Percentiles rank a stretch among this genome's conserved stretches.
Conservation (phyloP, 2,888 invertebrate genomes). For the Amphipoea lucens region DNA sequence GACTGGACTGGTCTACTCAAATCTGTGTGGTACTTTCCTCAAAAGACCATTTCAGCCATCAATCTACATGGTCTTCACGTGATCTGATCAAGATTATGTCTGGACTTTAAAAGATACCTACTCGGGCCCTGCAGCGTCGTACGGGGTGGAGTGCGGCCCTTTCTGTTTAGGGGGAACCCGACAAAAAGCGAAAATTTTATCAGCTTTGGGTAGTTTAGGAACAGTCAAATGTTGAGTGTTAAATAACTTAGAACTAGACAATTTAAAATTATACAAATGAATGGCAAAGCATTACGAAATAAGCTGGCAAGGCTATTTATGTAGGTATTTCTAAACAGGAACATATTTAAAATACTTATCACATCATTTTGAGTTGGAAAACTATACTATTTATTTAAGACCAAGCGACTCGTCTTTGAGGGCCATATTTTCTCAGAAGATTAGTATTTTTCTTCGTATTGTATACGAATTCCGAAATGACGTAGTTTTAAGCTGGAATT, state of each 20-base stretch:
- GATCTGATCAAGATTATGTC: too few relatives aligned
- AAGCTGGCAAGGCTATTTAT: not conserved
- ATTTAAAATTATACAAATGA: not conserved
- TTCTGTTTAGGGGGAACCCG: too few relatives aligned
- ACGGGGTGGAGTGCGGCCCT: too few relatives aligned
- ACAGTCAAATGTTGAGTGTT: not conserved
- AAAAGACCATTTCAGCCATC: too few relatives aligned
- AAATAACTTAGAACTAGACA: not conserved
- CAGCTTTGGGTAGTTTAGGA: too few relatives aligned
- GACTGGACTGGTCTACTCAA: too few relatives aligned
- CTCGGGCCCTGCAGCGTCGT: too few relatives aligned
- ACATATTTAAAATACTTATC: not conserved
- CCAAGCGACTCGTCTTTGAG: not conserved
- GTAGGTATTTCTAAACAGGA: not conserved
- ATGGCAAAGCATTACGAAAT: not conserved
- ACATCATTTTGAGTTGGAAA: not conserved
- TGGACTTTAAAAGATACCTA: too few relatives aligned
- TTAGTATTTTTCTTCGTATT: conserved; percentile 11
- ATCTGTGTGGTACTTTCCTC: too few relatives aligned
- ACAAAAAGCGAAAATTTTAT: too few relatives aligned
- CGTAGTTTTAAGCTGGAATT: not conserved
- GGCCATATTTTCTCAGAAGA: conserved; percentile 3
- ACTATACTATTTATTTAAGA: not conserved
- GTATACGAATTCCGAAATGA: not conserved
- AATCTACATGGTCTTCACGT: too few relatives aligned